Evolutionary conservation across 2,797 vertebrate genomes (phyloP).

Genomic region (Odontamblyopus rebecca): DNA sequence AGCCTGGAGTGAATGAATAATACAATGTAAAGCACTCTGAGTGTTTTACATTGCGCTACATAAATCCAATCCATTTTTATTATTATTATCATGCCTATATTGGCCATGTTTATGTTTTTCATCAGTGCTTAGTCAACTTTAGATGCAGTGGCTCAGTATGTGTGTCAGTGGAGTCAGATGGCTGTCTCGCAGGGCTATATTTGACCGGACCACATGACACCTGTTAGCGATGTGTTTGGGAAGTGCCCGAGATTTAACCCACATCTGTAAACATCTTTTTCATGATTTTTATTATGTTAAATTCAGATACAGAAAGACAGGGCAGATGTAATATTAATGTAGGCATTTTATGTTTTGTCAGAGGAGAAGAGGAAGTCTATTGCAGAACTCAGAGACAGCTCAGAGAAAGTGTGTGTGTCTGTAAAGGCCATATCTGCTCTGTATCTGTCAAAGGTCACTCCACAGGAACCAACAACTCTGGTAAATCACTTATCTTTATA

Average conservation of each 20-base stretch:
- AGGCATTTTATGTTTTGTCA: constrained; percentile 42
- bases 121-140: constrained; percentile 36
- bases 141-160: constrained; percentile 35
- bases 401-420: constrained; percentile 68
- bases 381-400: constrained; percentile 68
- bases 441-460: constrained; percentile 79
- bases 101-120: constrained; percentile 30
- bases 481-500: constrained; percentile 65
- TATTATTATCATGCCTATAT: neutral
- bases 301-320: neutral
- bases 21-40: too few species aligned
- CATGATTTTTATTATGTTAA: neutral
- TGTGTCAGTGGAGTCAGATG: constrained; percentile 64
- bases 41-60: too few species aligned
- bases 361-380: constrained; percentile 75
- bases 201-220: constrained; percentile 59
- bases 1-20: too few species aligned
- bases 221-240: constrained; percentile 46
- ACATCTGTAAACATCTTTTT: neutral
- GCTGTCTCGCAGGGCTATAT: constrained; percentile 51
- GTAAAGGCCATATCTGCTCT: constrained; percentile 84
- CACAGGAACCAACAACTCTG: constrained; percentile 56
- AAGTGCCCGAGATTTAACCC: constrained; percentile 16
- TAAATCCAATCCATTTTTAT: too few species aligned
- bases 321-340: neutral